Percentiles rank a stretch among this genome's conserved stretches.
phyloP scores from a whole-genome alignment of 2,888 invertebrate genomes.

The Altica lythri region DNA sequence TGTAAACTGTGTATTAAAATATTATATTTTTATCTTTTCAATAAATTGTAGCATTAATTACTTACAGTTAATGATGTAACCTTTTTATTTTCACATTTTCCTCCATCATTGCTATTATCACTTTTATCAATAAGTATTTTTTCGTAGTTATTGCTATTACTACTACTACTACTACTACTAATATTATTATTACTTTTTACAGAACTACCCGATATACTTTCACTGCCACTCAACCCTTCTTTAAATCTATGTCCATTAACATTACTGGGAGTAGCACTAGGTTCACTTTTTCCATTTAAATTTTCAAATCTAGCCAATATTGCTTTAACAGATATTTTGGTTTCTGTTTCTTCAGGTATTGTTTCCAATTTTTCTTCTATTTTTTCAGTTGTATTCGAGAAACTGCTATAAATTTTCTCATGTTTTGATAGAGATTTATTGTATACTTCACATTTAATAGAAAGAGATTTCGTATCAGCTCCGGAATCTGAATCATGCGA shows the following conservation, averaged over 20 bases:
- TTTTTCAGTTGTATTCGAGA: slow-evolving; percentile 35
- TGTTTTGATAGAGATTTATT: slow-evolving; percentile 44
- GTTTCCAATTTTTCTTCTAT: slow-evolving; percentile 68
- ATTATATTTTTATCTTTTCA: no score
- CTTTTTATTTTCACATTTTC: slow-evolving; percentile 8
- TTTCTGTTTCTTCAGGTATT: slow-evolving; percentile 79
- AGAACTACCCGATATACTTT: slow-evolving; percentile 26
- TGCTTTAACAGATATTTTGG: slow-evolving; percentile 83
- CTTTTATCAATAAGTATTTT: slow-evolving; percentile 14
- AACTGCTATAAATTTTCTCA: slow-evolving; percentile 47
- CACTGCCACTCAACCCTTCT: slow-evolving; percentile 22
- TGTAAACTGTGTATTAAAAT: no score
- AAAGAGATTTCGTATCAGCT: slow-evolving; percentile 60
- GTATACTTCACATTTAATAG: slow-evolving; percentile 55
- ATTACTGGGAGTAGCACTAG: slow-evolving; percentile 32
- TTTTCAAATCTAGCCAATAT: slow-evolving; percentile 80
- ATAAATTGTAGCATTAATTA: no score
- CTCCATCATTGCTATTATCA: slow-evolving; percentile 5
- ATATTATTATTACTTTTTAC: slow-evolving; percentile 12
- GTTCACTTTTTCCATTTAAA: slow-evolving; percentile 53
- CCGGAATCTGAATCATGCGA: slow-evolving; percentile 67
- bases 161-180: slow-evolving; percentile 7
- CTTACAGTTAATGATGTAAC: neutral
- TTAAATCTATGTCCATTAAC: slow-evolving; percentile 27
- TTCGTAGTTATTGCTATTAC: no score